Conservation (phyloP, 1,140 invertebrate species). For the Diploscapter pachys region DNA sequence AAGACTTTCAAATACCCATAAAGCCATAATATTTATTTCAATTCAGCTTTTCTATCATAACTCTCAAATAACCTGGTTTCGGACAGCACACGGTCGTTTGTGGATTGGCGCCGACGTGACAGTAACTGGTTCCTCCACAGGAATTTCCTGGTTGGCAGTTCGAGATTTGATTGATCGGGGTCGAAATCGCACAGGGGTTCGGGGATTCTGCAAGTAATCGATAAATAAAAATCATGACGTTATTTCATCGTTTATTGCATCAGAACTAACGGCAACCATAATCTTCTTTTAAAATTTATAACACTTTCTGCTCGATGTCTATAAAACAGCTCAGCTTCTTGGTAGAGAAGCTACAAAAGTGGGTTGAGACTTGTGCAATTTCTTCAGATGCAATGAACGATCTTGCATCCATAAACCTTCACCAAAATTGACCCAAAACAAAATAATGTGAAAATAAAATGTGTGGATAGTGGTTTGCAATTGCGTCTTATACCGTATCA, state of each 20-base stretch:
- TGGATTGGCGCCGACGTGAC: slow-evolving; percentile 52
- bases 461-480: no score
- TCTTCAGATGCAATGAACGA: no score
- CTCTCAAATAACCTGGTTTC: slow-evolving; percentile 43
- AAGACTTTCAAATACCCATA: neutral
- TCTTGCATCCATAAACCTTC: no score
- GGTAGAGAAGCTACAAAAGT: no score
- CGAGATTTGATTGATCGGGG: slow-evolving; percentile 19
- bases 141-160: slow-evolving; percentile 46
- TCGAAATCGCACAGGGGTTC: slow-evolving; percentile 54
- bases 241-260: no score
- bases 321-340: neutral
- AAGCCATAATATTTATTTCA: neutral
- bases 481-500: no score
- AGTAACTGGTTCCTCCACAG: slow-evolving; percentile 49
- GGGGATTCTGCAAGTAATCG: slow-evolving; percentile 46
- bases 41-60: neutral
- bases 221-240: neutral
- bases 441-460: no score
- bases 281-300: no score
- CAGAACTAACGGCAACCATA: no score
- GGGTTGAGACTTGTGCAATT: no score
- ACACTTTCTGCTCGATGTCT: neutral
- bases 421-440: no score
- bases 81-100: slow-evolving; percentile 55